Evolutionary conservation across 2,888 invertebrate species (phyloP).

Genomic region (Magallana nippona): DNA sequence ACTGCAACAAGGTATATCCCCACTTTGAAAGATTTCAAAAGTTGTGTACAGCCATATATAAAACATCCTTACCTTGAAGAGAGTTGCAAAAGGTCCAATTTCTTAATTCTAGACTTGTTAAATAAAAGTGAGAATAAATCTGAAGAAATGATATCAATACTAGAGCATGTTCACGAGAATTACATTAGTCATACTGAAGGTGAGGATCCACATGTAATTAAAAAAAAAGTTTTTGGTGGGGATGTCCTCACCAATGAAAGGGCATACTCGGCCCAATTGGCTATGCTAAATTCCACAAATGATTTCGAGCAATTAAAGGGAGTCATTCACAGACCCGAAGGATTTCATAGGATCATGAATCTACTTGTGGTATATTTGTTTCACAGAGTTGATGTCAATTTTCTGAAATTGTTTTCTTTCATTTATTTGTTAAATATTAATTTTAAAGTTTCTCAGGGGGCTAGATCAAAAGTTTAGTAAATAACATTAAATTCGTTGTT

Average conservation of each 20-base stretch:
- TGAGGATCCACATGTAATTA: background rate
- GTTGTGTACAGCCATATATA: background rate
- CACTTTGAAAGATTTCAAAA: background rate
- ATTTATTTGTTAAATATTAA: too few relatives aligned
- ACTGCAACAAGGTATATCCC: background rate
- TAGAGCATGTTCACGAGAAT: slow-evolving; percentile 33
- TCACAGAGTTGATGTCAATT: too few relatives aligned
- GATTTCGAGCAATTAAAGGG: slow-evolving; percentile 43
- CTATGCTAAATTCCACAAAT: slow-evolving; percentile 43
- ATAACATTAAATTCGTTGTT: too few relatives aligned
- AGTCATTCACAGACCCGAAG: slow-evolving; percentile 50
- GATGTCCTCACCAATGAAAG: slow-evolving; percentile 39
- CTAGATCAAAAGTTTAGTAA: too few relatives aligned
- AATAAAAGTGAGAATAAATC: slow-evolving; percentile 34
- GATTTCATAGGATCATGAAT: slow-evolving; percentile 50
- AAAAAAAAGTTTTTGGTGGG: slow-evolving; percentile 34
- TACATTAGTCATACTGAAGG: background rate
- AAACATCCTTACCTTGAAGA: slow-evolving; percentile 7
- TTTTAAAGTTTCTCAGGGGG: too few relatives aligned
- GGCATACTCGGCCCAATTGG: slow-evolving; percentile 49
- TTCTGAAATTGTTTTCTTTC: too few relatives aligned
- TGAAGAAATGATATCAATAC: slow-evolving; percentile 27
- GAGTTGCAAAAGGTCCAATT: background rate
- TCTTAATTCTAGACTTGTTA: slow-evolving; percentile 8
- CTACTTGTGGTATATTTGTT: slow-evolving; percentile 42